Base-by-base conservation (phyloP, 2,888 invertebrate species). In the Zhuqinia jingwanae region DNA sequence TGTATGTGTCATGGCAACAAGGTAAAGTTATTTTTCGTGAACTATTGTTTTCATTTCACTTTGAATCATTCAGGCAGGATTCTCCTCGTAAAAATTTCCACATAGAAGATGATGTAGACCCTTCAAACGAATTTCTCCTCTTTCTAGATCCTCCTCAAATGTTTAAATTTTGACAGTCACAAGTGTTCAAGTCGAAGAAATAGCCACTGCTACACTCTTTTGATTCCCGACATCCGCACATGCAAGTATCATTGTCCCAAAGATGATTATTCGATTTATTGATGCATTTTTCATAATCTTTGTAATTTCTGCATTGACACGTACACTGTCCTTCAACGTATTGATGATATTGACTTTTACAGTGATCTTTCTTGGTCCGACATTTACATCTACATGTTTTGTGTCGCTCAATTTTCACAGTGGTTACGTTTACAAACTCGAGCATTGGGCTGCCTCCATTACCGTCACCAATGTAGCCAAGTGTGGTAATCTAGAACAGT, bases 301-400 rank as follows among this genome's bases (percentile, higher is more conserved):
- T 15, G 0, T 0, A 8, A 65, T 90, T 89, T 30, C 42, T 79
- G 56, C 90, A 90, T 0, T 63, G 70, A 63, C 90, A 90, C 25
- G 84, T 75, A 50, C 90, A 90, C 45, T 89, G 83, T 10, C 84
- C 77, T 8, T 76, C 81, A 0, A 73, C 85, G 60, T 90, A 89
- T 0, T n/a, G 25, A 11, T 90, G 90, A 17, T 22, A 17, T 2
- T 30, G 22, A 11, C 53, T 25, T 53, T 76, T 88, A 75, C 90
- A 90, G 68, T 89, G 76, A 89, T 70, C 30, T 63, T 65, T 17
- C 30, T 89, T 90, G 5, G 83, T 76, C 75, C 82, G 82, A 78
- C 90, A 90, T 27, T 86, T 85, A 22, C 90, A 90, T 25, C 77
- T 76, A 30, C 90, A 90, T 42, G 79, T 73, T 0, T 75, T 80